These are phyloP conservation scores for Coregonus clupeaformis DNA, from an alignment of 2,113 vertebrate genomes.

Conservation along the genomic window DNA sequence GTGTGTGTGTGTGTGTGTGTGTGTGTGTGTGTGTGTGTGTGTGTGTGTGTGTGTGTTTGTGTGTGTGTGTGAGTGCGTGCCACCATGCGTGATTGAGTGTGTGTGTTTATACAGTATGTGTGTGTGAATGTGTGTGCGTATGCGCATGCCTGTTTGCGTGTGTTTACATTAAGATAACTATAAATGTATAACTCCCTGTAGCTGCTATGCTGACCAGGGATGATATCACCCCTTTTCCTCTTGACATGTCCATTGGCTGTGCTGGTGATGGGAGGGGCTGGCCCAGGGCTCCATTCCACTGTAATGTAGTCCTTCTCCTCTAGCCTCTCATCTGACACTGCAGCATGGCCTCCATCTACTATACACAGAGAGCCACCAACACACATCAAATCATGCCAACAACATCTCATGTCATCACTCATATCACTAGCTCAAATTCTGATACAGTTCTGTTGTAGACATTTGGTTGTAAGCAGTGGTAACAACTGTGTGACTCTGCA, in stretches of 20 bases:
- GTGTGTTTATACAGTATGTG: too few species aligned
- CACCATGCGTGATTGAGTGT: too few species aligned
- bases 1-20: too few species aligned
- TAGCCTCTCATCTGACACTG: slow-evolving; percentile 76
- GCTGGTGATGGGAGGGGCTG: slow-evolving; percentile 72
- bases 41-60: too few species aligned
- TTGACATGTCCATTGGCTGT: slow-evolving; percentile 79
- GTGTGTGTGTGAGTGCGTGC: too few species aligned
- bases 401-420: background rate
- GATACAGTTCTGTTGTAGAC: background rate
- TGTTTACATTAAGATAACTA: too few species aligned
- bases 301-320: slow-evolving; percentile 69
- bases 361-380: slow-evolving; percentile 33
- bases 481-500: background rate
- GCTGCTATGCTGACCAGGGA: too few species aligned
- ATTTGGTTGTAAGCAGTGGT: too few species aligned
- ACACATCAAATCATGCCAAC: background rate
- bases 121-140: too few species aligned
- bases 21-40: too few species aligned
- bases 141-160: too few species aligned
- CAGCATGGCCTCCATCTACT: slow-evolving; percentile 73
- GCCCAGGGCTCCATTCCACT: slow-evolving; percentile 77
- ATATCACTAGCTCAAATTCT: background rate
- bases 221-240: slow-evolving; percentile 78
- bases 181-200: too few species aligned